Conservation (phyloP, 2,888 invertebrate genomes). For the Sinopyrophorus schimmeli region DNA sequence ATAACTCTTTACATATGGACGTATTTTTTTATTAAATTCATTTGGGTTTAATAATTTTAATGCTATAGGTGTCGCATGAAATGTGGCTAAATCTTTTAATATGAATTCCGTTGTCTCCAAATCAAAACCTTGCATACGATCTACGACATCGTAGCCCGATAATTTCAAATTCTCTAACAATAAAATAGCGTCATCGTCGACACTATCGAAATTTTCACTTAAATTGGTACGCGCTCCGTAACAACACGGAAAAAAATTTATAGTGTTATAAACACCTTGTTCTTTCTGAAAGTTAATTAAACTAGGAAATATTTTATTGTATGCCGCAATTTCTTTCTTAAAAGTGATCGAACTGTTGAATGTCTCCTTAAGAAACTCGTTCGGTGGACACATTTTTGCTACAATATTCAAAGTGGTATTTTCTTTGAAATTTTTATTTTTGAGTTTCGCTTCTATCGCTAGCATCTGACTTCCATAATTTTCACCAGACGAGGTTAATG, state of each 20-base stretch:
- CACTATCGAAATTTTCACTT: constrained; percentile 43
- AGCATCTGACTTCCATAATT: constrained; percentile 64
- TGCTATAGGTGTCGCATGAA: constrained; percentile 60
- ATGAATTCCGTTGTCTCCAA: constrained; percentile 54
- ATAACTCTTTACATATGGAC: constrained; percentile 45
- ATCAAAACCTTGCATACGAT: constrained; percentile 57
- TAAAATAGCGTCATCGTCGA: constrained; percentile 59
- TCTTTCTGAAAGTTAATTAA: constrained; percentile 55
- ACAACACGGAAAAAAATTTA: constrained; percentile 55
- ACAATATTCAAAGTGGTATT: constrained; percentile 53
- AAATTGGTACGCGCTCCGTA: constrained; percentile 55
- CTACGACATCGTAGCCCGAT: constrained; percentile 54
- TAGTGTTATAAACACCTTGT: constrained; percentile 47
- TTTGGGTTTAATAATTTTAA: constrained; percentile 54
- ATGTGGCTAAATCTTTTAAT: constrained; percentile 56
- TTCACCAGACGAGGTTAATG: constrained; percentile 59
- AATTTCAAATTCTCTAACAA: constrained; percentile 59
- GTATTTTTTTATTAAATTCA: constrained; percentile 47
- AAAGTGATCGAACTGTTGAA: constrained; percentile 59
- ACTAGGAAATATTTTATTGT: constrained; percentile 54
- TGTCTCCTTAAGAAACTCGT: constrained; percentile 54
- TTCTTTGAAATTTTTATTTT: constrained; percentile 13
- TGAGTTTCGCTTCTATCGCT: constrained; percentile 44
- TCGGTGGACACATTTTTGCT: constrained; percentile 59
- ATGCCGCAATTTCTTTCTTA: constrained; percentile 58